Base-by-base conservation (phyloP, 2,113 vertebrate genomes). In the Phylloscopus trochiloides region DNA sequence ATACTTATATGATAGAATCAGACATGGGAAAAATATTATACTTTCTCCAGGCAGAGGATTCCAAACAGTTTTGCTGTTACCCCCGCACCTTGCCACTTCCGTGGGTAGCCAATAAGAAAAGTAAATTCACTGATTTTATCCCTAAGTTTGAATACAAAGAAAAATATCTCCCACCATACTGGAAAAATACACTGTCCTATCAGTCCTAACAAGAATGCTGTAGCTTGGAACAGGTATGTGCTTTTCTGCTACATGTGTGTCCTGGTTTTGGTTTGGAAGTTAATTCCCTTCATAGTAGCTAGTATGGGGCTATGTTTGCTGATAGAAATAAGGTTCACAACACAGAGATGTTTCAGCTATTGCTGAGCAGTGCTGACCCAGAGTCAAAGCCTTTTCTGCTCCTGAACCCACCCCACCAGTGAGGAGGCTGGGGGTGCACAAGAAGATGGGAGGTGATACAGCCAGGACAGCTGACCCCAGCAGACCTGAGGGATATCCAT, bases 361-460 rank as follows among this genome's bases (percentile, higher is more conserved):
- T 28, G 32, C 76, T 66, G 43, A 38, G 43, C 32, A 43, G 12
- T 11, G 36, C 43, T 43, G 18, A 32, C 29, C 38, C 17, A 72
- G 15, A 34, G 32, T 2, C 42, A 50, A 62, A 52, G 24, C 29
- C 55, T 54, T 40, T 62, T 34, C 55, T 70, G 29, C n/a, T 54
- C 22, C 47, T n/a, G 3, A 0, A 8, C 31, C 17, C 21, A 21
- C 8, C 14, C 21, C 18, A 61, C 2, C 21, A 15, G 51, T 0
- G 1, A 58, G 43, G 15, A 51, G 51, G 28, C 36, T 57, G 43
- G 21, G 34, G 14, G 12, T 16, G 58, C 32, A 50, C 32, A 58
- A 42, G 40, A 79, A 38, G 32, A 10, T 47, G 52, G n/a, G 45
- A 59, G 29, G 9, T 29, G 13, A 38, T 1, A 34, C 5, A 67